Percentiles rank a stretch among this genome's conserved stretches.
Evolutionary conservation across 2,888 invertebrate species (phyloP).

Genomic region (Protula sp.): DNA sequence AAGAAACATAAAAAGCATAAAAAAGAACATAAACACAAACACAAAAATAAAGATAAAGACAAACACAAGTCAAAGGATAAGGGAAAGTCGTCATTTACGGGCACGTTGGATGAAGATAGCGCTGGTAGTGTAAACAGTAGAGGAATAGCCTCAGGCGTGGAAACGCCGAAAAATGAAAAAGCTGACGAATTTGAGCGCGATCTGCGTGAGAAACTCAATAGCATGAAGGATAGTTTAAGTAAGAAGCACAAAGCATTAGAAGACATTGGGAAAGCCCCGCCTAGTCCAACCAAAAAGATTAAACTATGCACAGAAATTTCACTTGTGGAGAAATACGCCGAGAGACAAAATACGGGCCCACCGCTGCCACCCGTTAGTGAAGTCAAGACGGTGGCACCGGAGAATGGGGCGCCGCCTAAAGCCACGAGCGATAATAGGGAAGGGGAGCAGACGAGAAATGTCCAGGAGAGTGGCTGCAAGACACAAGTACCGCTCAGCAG

Average conservation of each 20-base stretch:
- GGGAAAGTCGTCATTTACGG: background rate
- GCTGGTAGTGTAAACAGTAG: background rate
- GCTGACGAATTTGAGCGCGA: background rate
- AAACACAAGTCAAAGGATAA: constrained; percentile 4
- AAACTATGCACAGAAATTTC: background rate
- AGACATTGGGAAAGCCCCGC: background rate
- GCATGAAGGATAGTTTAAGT: background rate
- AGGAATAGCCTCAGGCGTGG: background rate
- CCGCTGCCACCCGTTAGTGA: too few relatives aligned
- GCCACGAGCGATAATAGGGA: too few relatives aligned
- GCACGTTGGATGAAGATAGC: background rate
- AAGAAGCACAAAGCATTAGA: background rate
- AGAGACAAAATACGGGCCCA: too few relatives aligned
- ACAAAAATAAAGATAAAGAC: constrained; percentile 1
- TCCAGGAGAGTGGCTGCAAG: too few relatives aligned
- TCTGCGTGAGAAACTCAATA: background rate
- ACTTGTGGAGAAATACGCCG: background rate
- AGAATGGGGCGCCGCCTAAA: too few relatives aligned
- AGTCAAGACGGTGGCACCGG: too few relatives aligned
- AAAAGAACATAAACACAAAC: background rate
- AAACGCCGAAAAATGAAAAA: background rate
- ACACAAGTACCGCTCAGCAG: too few relatives aligned
- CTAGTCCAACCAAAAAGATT: background rate
- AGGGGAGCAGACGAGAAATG: too few relatives aligned
- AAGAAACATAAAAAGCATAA: constrained; percentile 1